Evolutionary conservation across 2,113 vertebrate genomes (phyloP), one percentile per base, ranked within the genome.

Genomic region (Pterocles gutturalis): DNA sequence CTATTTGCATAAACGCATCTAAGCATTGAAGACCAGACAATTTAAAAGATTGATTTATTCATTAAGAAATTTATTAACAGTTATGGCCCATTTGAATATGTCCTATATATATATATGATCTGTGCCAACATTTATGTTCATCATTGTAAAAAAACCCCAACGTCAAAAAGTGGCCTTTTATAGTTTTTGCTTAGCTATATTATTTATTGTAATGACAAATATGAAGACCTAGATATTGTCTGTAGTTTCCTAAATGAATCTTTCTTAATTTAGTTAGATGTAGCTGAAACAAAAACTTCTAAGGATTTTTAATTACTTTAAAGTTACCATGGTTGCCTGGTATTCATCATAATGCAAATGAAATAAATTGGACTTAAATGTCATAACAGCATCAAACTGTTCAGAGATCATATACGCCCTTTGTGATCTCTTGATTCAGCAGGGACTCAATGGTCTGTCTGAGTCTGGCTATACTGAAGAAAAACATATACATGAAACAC

Each of bases 11-110:
- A 79, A 93, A 41, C 28, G 8, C 77, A 88, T 72, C 54, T 73
- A 96, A 91, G 25, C n/a, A 87, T 8, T 93, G 78, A 84, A 96
- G 62, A 66, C 46, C 83, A 95, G 93, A 53, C 7, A 38, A 38
- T 96, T 91, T 77, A 71, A 96, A 94, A 89, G 7, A 58, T 9
- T 82, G 87, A 89, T 91, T 97, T 94, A 86, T 94, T 97, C 76
- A 95, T 94, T 91, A 92, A 79, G 38, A 6, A 94, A 76, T 73
- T 83, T 92, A 86, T 96, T 96, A 96, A 79, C 34, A 83, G 79
- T 94, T 61, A 84, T 24, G 92, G 8, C 4, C 13, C 34, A 17
- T 20, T 91, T 83, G 10, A 95, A 75, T 90, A 66, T 60, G 48
- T 29, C 65, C 10, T 57, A 11, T 51, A 5, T 58, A 83, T 60